Evolutionary conservation across 2,113 vertebrate species (phyloP).

Genomic region (Urocolius indicus): DNA sequence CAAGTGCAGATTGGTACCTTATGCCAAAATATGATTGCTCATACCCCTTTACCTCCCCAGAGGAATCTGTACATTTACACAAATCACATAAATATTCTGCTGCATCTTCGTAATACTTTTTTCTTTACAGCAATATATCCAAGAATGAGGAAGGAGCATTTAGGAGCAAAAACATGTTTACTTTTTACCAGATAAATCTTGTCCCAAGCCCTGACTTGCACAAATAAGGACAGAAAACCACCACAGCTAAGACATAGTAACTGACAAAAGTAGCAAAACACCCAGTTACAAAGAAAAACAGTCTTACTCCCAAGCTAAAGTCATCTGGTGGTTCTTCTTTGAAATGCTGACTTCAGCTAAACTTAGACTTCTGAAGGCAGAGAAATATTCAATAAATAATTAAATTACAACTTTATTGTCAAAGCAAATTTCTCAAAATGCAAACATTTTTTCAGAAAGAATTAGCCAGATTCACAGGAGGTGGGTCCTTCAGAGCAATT

Average conservation of each 20-base stretch:
- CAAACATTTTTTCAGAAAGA: not conserved
- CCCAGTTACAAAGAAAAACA: not conserved
- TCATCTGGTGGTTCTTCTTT: not conserved
- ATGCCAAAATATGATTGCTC: not conserved
- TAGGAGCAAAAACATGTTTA: not conserved
- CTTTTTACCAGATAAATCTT: not conserved
- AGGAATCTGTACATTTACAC: not conserved
- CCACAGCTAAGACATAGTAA: not conserved
- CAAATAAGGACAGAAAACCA: not conserved
- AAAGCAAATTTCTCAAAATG: not conserved
- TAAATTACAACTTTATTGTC: not conserved
- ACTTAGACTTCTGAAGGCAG: not conserved
- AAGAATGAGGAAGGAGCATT: not conserved
- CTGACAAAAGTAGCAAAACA: not conserved
- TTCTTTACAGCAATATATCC: not conserved
- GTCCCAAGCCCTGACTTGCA: not conserved
- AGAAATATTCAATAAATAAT: not conserved
- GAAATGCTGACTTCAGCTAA: not conserved
- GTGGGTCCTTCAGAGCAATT: fast-evolving
- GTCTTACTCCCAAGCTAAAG: not conserved
- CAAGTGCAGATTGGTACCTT: not conserved
- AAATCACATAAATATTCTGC: not conserved
- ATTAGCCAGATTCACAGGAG: not conserved
- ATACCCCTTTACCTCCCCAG: not conserved
- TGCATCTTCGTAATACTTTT: not conserved